These are phyloP conservation scores for Drosophila sp. DNA, from an alignment of 1,140 invertebrate species.

Conservation along the genomic window DNA sequence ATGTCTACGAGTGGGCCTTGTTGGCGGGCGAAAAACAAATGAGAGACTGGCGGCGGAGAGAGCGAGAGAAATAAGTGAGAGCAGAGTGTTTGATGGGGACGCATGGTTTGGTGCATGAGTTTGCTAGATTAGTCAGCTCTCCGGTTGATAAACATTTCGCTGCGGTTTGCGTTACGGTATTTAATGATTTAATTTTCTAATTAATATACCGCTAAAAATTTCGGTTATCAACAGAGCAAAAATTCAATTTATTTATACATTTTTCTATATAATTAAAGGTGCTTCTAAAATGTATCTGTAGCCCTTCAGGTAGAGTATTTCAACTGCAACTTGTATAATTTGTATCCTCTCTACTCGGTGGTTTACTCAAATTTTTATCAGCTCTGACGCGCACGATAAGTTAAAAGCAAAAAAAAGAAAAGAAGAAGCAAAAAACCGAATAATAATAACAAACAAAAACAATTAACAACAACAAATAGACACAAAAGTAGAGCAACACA, in stretches of 20 bases:
- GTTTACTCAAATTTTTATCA: constrained; percentile 63
- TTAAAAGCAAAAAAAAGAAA: constrained; percentile 49
- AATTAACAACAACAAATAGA: constrained; percentile 67
- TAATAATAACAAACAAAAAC: constrained; percentile 65
- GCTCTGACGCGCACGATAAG: constrained; percentile 52
- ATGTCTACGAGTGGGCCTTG: not conserved
- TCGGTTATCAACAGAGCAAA: no score
- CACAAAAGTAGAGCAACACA: constrained; percentile 54
- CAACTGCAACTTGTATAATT: not conserved
- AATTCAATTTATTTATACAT: no score
- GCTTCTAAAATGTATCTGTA: not conserved
- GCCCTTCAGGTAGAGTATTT: constrained; percentile 14
- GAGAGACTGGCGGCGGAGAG: constrained; percentile 20
- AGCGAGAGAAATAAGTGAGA: constrained; percentile 25
- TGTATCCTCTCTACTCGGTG: constrained; percentile 10
- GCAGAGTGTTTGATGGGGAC: constrained; percentile 20
- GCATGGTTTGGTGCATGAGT: not conserved
- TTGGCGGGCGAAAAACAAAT: constrained; percentile 8
- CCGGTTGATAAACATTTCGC: not conserved
- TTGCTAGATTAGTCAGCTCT: not conserved
- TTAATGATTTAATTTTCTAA: not conserved
- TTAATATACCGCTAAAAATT: not conserved
- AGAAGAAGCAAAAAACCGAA: constrained; percentile 2
- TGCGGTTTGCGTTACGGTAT: not conserved
- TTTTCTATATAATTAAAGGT: no score